Conservation (phyloP, 1,140 invertebrate genomes). For the honey bee (Apis mellifera) region DNA sequence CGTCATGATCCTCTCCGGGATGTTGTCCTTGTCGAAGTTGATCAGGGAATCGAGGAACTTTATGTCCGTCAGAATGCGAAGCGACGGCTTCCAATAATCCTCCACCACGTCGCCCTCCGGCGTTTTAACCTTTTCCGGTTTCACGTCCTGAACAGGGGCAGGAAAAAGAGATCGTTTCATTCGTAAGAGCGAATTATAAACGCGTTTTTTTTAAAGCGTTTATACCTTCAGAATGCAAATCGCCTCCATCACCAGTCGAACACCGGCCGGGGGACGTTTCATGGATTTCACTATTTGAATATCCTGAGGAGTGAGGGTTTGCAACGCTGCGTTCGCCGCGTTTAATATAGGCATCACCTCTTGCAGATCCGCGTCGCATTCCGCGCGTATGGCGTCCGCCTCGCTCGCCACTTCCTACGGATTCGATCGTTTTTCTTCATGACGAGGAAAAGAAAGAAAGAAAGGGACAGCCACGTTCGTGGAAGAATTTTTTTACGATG, state of each 20-base stretch:
- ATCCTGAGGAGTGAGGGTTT: conserved; percentile 95
- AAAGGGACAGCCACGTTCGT: too few relatives aligned
- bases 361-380: conserved; percentile 96
- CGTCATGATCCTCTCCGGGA: conserved; percentile 90
- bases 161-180: background rate
- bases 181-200: background rate
- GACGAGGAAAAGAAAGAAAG: too few relatives aligned
- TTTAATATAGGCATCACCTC: conserved; percentile 97
- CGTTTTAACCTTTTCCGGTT: conserved; percentile 84
- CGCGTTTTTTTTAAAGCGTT: too few relatives aligned
- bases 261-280: conserved; percentile 97
- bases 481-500: background rate
- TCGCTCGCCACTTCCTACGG: conserved; percentile 72
- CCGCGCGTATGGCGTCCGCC: conserved; percentile 95
- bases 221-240: conserved; percentile 96
- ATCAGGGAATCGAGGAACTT: conserved; percentile 92
- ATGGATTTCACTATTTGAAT: conserved; percentile 98
- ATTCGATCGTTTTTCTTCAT: background rate
- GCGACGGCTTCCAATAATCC: conserved; percentile 97
- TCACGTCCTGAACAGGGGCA: conserved; percentile 90
- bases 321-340: conserved; percentile 92
- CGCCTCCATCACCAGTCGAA: conserved; percentile 97
- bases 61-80: conserved; percentile 94
- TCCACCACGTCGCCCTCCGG: conserved; percentile 82
- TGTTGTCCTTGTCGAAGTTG: conserved; percentile 95